A percentile compares a stretch with the other conserved stretches of the same genome.
Conservation (phyloP, 2,888 invertebrate genomes). For the Parnassius mnemosyne region DNA sequence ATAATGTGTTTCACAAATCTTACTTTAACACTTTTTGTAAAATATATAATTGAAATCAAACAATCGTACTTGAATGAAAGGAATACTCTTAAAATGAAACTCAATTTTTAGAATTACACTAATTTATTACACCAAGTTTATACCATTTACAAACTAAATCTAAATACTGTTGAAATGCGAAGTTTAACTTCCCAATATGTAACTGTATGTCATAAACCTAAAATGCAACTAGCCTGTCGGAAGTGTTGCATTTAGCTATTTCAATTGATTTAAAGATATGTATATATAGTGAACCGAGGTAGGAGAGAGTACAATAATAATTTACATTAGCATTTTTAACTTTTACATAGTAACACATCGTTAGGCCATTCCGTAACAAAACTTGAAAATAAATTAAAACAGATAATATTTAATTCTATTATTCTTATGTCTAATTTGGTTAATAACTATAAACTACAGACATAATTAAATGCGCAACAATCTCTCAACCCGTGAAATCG, state of each 20-base stretch:
- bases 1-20: too few species aligned
- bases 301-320: slow-evolving; percentile 34
- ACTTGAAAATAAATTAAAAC: slow-evolving; percentile 38
- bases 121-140: slow-evolving; percentile 74
- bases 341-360: slow-evolving; percentile 23
- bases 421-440: slow-evolving; percentile 46
- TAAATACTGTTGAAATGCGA: slow-evolving; percentile 56
- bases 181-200: slow-evolving; percentile 62
- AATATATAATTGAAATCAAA: too few species aligned
- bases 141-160: slow-evolving; percentile 55
- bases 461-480: slow-evolving; percentile 72
- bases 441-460: slow-evolving; percentile 54
- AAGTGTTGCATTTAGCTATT: slow-evolving; percentile 9
- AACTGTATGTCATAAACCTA: slow-evolving; percentile 14
- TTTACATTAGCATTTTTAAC: slow-evolving; percentile 15
- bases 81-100: slow-evolving; percentile 41
- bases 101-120: slow-evolving; percentile 58
- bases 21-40: too few species aligned
- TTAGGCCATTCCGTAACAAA: slow-evolving; percentile 52
- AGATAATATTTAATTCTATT: slow-evolving; percentile 39
- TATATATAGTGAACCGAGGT: slow-evolving; percentile 57
- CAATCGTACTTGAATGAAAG: not conserved
- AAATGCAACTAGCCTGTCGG: slow-evolving; percentile 10
- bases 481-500: slow-evolving; percentile 47
- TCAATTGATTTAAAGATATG: slow-evolving; percentile 37